Percentiles rank a stretch among this genome's conserved stretches.
These are phyloP conservation scores for Champsocephalus gunnari DNA, from an alignment of 2,797 vertebrate genomes.

Conservation along the genomic window DNA sequence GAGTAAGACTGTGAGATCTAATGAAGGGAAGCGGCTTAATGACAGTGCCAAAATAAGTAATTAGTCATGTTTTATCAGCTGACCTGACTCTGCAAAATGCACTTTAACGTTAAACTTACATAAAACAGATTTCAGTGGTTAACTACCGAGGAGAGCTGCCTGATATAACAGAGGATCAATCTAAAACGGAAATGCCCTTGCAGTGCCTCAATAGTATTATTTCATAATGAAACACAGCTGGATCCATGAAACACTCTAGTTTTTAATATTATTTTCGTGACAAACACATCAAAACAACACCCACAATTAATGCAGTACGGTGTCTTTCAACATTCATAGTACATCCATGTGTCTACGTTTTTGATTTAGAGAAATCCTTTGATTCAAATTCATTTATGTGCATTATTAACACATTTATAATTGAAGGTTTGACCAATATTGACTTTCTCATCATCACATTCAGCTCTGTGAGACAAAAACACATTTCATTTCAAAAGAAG, in stretches of 20 bases:
- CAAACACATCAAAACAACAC: constrained; percentile 44
- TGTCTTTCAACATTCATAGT: constrained; percentile 23
- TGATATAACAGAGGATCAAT: constrained; percentile 18
- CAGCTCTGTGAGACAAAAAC: constrained; percentile 40
- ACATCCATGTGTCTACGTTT: constrained; percentile 38
- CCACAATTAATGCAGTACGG: constrained; percentile 25
- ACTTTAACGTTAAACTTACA: constrained; percentile 17
- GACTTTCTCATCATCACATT: constrained; percentile 24
- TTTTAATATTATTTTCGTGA: constrained; percentile 38
- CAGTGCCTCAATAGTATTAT: constrained; percentile 28
- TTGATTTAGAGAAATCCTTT: constrained; percentile 35
- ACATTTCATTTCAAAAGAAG: constrained; percentile 65
- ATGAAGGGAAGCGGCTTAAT: neutral
- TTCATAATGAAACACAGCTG: constrained; percentile 54
- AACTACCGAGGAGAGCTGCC: neutral
- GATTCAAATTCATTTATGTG: constrained; percentile 47
- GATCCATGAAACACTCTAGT: constrained; percentile 21
- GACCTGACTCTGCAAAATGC: constrained; percentile 13
- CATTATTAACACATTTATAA: constrained; percentile 50
- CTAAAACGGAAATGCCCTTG: constrained; percentile 11
- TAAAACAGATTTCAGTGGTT: constrained; percentile 17
- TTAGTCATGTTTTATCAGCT: constrained; percentile 45
- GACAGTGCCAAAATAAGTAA: neutral
- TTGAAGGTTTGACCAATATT: constrained; percentile 30
- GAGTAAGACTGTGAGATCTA: constrained; percentile 14